phyloP scores from a whole-genome alignment of 2,113 vertebrate species.

The Pyxicephalus adspersus region DNA sequence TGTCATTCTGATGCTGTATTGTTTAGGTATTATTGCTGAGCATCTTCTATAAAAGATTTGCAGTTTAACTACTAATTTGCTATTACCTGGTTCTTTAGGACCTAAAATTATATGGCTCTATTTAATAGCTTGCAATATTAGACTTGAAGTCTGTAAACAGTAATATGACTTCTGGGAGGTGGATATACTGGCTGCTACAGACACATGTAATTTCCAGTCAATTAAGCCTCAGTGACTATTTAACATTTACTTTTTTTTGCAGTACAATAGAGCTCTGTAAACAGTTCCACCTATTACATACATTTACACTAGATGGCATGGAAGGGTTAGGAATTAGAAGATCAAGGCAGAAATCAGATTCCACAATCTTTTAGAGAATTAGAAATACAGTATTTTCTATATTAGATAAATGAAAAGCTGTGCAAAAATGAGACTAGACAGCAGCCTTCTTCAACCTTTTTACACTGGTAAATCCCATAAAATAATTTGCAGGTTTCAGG shows the following conservation, averaged over 20 bases:
- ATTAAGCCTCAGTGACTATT: slow-evolving; percentile 13
- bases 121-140: not conserved
- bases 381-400: not conserved
- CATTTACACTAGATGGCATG: slow-evolving; percentile 42
- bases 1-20: too few species aligned
- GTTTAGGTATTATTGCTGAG: too few species aligned
- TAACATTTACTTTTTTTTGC: not conserved
- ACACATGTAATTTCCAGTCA: slow-evolving; percentile 34
- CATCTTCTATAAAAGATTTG: too few species aligned
- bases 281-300: not conserved
- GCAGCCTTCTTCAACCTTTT: too few species aligned
- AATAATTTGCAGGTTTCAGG: too few species aligned
- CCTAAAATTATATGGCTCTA: too few species aligned
- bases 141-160: slow-evolving; percentile 5
- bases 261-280: not conserved
- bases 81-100: not conserved
- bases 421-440: not conserved
- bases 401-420: too few species aligned
- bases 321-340: slow-evolving; percentile 27
- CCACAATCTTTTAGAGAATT: not conserved
- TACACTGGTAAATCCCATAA: too few species aligned
- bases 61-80: not conserved
- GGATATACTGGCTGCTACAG: slow-evolving; percentile 12
- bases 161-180: slow-evolving; percentile 16
- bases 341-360: not conserved